These are phyloP conservation scores for Andrena haemorrhoa DNA, from an alignment of 2,888 invertebrate species.

Conservation along the genomic window DNA sequence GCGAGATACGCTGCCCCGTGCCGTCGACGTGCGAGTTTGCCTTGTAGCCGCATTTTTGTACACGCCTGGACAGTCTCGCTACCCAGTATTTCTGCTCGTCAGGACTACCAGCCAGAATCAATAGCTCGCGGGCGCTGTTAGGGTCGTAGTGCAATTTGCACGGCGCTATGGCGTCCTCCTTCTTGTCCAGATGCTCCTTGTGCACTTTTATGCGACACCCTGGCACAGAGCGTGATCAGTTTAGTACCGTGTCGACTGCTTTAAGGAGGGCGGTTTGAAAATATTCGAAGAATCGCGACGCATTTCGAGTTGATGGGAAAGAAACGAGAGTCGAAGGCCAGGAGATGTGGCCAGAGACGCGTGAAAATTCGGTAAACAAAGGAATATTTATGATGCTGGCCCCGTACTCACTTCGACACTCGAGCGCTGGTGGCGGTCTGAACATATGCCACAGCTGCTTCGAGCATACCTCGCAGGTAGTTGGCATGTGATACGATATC, in stretches of 20 bases:
- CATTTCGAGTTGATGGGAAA: not conserved
- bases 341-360: too few relatives aligned
- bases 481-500: conserved; percentile 99
- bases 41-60: conserved; percentile 97
- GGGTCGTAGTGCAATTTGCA: conserved; percentile 99
- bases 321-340: not conserved
- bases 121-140: conserved; percentile 96
- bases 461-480: conserved; percentile 98
- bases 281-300: not conserved
- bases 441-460: conserved; percentile 99
- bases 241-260: not conserved
- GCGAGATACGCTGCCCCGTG: conserved; percentile 87
- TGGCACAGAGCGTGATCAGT: conserved; percentile 77
- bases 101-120: conserved; percentile 93
- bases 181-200: conserved; percentile 96
- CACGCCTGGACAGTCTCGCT: conserved; percentile 94
- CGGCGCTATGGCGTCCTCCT: conserved; percentile 94
- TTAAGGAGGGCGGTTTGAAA: too few relatives aligned
- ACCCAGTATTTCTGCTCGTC: conserved; percentile 98
- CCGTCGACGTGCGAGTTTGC: conserved; percentile 88
- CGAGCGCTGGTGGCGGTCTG: conserved; percentile 98
- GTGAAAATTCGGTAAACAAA: too few relatives aligned
- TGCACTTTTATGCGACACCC: conserved; percentile 99
- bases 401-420: conserved; percentile 93
- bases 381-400: too few relatives aligned